These are phyloP conservation scores for Lophius americanus DNA, from an alignment of 2,797 vertebrate genomes.

Conservation along the genomic window DNA sequence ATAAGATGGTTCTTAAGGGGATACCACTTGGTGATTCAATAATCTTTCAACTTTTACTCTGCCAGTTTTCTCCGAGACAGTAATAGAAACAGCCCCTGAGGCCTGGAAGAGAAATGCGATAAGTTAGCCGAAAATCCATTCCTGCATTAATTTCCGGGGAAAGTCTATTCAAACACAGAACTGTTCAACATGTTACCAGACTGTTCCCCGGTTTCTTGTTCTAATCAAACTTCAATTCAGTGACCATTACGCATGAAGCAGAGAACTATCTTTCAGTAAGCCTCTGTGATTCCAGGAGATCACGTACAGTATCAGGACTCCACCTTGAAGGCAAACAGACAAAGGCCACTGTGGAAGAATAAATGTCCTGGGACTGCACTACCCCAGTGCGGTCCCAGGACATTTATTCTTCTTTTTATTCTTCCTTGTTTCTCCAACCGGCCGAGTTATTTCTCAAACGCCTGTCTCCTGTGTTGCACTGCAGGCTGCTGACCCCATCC, in stretches of 20 bases:
- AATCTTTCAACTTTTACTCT: conserved; percentile 40
- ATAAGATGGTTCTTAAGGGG: conserved; percentile 12
- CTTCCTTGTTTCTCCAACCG: conserved; percentile 25
- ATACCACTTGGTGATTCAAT: conserved; percentile 39
- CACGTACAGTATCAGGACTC: conserved; percentile 20
- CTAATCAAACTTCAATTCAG: conserved; percentile 23
- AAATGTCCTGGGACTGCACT: conserved; percentile 30
- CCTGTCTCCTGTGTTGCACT: conserved; percentile 43
- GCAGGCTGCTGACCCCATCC: conserved; percentile 43
- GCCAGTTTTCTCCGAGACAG: conserved; percentile 37
- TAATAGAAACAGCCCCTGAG: conserved; percentile 52
- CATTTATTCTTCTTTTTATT: conserved; percentile 14
- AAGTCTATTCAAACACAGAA: conserved; percentile 29
- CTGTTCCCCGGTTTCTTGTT: conserved; percentile 2
- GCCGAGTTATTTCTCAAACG: conserved; percentile 38
- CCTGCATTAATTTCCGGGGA: conserved; percentile 42
- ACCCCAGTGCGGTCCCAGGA: conserved; percentile 26
- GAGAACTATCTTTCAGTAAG: not conserved
- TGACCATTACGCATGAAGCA: conserved; percentile 10
- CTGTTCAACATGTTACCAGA: conserved; percentile 16
- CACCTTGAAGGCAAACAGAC: conserved; percentile 19
- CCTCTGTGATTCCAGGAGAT: conserved; percentile 13
- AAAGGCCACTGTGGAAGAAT: conserved; percentile 25
- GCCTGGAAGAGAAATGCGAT: conserved; percentile 32
- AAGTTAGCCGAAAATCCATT: conserved; percentile 39